Evolutionary conservation across 2,797 vertebrate species (phyloP).

Genomic region (Gouania willdenowi): DNA sequence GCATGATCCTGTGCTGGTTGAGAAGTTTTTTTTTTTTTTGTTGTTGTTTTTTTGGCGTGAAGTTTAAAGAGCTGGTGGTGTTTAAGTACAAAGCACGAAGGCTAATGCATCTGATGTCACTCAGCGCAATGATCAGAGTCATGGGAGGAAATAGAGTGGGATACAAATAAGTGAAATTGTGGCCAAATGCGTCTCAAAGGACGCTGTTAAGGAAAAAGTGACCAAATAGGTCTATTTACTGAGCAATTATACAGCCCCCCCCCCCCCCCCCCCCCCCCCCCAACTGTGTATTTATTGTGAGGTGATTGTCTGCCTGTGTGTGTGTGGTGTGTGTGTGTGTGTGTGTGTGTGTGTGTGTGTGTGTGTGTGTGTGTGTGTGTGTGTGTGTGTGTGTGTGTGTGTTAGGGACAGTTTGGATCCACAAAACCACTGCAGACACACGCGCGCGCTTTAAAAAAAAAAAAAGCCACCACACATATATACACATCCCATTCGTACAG

Average conservation of each 20-base stretch:
- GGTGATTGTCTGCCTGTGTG: neutral
- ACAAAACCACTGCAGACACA: conserved; percentile 24
- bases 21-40: conserved; percentile 5
- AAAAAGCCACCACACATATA: neutral
- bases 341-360: neutral
- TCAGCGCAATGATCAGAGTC: conserved; percentile 19
- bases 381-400: conserved; percentile 5
- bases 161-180: conserved; percentile 5
- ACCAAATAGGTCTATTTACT: neutral
- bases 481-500: neutral
- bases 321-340: conserved; percentile 3
- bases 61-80: conserved; percentile 18
- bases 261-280: too few species aligned
- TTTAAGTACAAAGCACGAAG: conserved; percentile 7
- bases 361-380: neutral
- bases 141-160: conserved; percentile 11
- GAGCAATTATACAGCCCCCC: conserved; percentile 1
- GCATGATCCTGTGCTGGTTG: conserved; percentile 18
- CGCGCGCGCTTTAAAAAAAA: too few species aligned
- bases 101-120: conserved; percentile 22
- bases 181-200: neutral
- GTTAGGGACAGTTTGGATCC: conserved; percentile 12
- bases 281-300: neutral
- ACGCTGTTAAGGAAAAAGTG: neutral
- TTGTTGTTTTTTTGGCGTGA: conserved; percentile 3